Evolutionary conservation across 2,797 vertebrate species (phyloP).

Genomic region (Centroberyx gerrardi): DNA sequence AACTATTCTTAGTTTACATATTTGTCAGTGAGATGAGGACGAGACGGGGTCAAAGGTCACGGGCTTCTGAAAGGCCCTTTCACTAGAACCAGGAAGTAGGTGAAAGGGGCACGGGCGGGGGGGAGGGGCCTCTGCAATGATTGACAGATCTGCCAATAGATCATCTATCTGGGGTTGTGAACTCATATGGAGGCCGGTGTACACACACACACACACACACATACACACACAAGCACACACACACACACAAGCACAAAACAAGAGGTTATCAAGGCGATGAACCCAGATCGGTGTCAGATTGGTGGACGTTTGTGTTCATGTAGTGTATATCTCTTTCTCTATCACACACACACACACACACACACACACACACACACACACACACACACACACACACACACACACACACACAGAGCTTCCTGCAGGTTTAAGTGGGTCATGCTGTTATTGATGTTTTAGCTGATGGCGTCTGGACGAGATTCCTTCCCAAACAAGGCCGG

Average conservation of each 20-base stretch:
- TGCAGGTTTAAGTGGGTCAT: slow-evolving; percentile 27
- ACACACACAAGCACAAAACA: slow-evolving; percentile 10
- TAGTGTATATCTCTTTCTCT: too few species aligned
- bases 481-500: slow-evolving; percentile 18
- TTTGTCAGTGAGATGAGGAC: slow-evolving; percentile 24
- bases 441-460: slow-evolving; percentile 26
- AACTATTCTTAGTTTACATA: background rate
- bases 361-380: slow-evolving; percentile 13
- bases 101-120: slow-evolving; percentile 66
- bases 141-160: slow-evolving; percentile 68
- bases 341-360: background rate
- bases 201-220: slow-evolving; percentile 10
- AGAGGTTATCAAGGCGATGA: background rate
- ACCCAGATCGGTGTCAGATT: too few species aligned
- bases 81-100: slow-evolving; percentile 64
- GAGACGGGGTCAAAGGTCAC: slow-evolving; percentile 37
- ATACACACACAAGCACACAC: slow-evolving; percentile 2
- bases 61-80: slow-evolving; percentile 36
- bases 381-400: slow-evolving; percentile 5
- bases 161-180: slow-evolving; percentile 44
- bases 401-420: slow-evolving; percentile 1
- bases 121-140: slow-evolving; percentile 62
- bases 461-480: slow-evolving; percentile 10
- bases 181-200: slow-evolving; percentile 6
- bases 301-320: too few species aligned